A percentile compares a stretch with the other conserved stretches of the same genome.
These are phyloP conservation scores for Diglossa cyanea DNA, from an alignment of 2,797 vertebrate genomes.

Conservation along the genomic window DNA sequence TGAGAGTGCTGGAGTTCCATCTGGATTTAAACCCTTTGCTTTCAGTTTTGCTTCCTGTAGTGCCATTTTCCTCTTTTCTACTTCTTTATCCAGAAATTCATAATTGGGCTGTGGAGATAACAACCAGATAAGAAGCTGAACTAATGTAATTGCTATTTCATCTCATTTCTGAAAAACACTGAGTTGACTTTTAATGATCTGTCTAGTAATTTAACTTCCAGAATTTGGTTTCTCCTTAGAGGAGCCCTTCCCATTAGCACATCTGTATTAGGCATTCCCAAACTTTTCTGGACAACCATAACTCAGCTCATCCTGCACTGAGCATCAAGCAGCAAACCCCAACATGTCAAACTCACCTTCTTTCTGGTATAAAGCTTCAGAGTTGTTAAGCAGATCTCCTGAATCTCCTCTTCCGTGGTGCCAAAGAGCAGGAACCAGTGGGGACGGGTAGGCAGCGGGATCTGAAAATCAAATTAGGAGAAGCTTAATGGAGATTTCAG, in stretches of 20 bases:
- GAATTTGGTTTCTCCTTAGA: neutral
- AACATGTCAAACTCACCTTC: slow-evolving; percentile 77
- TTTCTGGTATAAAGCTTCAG: slow-evolving; percentile 94
- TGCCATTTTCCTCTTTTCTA: slow-evolving; percentile 93
- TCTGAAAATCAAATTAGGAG: slow-evolving; percentile 69
- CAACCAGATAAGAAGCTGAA: neutral
- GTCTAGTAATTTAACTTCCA: fast-evolving
- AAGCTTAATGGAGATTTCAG: neutral
- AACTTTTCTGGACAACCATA: fast-evolving
- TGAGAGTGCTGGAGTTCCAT: slow-evolving; percentile 95
- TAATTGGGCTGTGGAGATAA: slow-evolving; percentile 87
- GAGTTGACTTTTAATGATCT: neutral
- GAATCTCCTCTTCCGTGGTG: slow-evolving; percentile 93
- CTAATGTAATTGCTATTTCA: neutral
- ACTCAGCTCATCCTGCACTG: neutral
- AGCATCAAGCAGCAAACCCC: fast-evolving
- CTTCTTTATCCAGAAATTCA: slow-evolving; percentile 94
- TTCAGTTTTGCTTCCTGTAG: slow-evolving; percentile 95
- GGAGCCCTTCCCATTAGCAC: too few species aligned
- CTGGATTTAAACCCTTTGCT: slow-evolving; percentile 96
- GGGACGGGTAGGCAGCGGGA: slow-evolving; percentile 90
- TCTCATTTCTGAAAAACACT: neutral
- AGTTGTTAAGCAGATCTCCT: slow-evolving; percentile 94
- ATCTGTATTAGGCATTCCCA: fast-evolving
- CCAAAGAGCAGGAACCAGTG: slow-evolving; percentile 97